Percentiles rank a stretch among this genome's conserved stretches.
Conservation (phyloP, 30 jellyfish, hydroid and myxozoan species). For the Aurelia aurita region DNA sequence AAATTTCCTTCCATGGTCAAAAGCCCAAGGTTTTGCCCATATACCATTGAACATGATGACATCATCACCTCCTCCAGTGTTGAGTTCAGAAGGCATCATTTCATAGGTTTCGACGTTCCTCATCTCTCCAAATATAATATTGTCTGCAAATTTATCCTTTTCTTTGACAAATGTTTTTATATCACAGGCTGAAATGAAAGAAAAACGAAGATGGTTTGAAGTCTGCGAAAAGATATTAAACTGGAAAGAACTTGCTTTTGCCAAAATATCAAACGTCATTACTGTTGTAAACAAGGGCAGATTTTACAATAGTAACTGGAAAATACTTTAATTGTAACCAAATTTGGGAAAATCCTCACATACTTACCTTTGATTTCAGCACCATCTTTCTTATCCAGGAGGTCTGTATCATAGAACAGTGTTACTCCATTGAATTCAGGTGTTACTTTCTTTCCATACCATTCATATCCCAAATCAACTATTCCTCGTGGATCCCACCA, state of each 20-base stretch:
- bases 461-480: slow-evolving; percentile 34
- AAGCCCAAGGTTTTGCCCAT: slow-evolving; percentile 26
- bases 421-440: slow-evolving; percentile 31
- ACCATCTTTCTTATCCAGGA: neutral
- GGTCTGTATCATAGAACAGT: slow-evolving; percentile 10
- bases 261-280: too few species aligned
- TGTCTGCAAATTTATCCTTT: slow-evolving; percentile 5
- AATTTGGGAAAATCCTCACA: too few species aligned
- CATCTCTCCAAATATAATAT: slow-evolving; percentile 31
- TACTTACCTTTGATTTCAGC: neutral
- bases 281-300: too few species aligned
- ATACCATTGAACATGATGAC: slow-evolving; percentile 20
- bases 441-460: slow-evolving; percentile 32
- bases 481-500: slow-evolving; percentile 47
- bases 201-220: too few species aligned
- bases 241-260: too few species aligned
- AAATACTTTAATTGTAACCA: too few species aligned
- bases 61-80: slow-evolving; percentile 51
- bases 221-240: too few species aligned
- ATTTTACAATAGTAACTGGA: too few species aligned
- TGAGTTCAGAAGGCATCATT: neutral
- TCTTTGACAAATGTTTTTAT: slow-evolving; percentile 14
- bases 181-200: too few species aligned
- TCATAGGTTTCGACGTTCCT: slow-evolving; percentile 4
- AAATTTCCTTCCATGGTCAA: neutral